A percentile compares a stretch with the other conserved stretches of the same genome.
Evolutionary conservation across 2,888 invertebrate species (phyloP).

Genomic region (Maniola hyperantus): DNA sequence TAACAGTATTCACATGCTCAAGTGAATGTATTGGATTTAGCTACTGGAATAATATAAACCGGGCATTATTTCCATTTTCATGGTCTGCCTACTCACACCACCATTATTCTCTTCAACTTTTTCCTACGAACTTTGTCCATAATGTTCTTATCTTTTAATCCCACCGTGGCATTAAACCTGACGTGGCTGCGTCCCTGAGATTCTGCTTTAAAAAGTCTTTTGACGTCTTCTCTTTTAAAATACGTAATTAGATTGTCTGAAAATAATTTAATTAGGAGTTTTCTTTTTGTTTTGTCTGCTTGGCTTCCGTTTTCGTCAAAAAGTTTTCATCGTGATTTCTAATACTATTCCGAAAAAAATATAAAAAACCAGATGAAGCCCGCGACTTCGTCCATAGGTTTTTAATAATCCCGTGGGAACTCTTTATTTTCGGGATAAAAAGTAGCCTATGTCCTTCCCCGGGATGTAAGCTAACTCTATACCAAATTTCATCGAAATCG

Average conservation of each 20-base stretch:
- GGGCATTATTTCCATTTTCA: conserved; percentile 3
- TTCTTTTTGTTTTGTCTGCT: not conserved
- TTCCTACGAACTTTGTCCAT: conserved; percentile 15
- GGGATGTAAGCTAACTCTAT: no score
- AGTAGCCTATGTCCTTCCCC: no score
- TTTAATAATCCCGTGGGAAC: no score
- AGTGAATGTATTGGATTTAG: not conserved
- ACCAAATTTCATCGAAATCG: no score
- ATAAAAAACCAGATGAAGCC: no score
- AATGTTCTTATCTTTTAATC: conserved; percentile 27
- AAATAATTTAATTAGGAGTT: conserved; percentile 2
- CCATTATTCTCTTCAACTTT: conserved; percentile 24
- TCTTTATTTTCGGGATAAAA: no score
- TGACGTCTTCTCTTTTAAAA: conserved; percentile 1
- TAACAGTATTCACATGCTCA: no score
- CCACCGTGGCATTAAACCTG: conserved; percentile 14
- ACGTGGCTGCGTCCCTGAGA: conserved; percentile 1
- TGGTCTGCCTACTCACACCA: not conserved
- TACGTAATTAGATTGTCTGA: conserved; percentile 2
- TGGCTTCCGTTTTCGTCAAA: conserved; percentile 5
- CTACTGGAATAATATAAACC: not conserved
- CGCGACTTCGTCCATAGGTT: no score
- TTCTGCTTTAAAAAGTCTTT: conserved; percentile 16
- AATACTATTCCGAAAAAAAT: no score
- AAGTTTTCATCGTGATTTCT: no score